Evolutionary conservation across 2,113 vertebrate genomes (phyloP).

Genomic region (Uria lomvia): DNA sequence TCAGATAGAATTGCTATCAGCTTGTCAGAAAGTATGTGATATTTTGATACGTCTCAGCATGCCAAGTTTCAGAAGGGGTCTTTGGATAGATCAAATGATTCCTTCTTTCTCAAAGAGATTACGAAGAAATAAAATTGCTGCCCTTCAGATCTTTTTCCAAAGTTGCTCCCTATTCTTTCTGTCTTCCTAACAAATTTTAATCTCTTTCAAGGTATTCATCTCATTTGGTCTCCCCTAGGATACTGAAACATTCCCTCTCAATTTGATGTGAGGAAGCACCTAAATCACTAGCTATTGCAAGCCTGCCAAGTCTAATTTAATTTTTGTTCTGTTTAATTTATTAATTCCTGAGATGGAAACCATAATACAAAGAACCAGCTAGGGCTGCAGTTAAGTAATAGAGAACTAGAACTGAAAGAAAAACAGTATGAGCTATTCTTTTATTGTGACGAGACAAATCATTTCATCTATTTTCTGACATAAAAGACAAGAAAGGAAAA

Average conservation of each 20-base stretch:
- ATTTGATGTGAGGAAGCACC: conserved; percentile 9
- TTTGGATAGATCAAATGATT: not conserved
- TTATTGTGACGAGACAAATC: conserved; percentile 20
- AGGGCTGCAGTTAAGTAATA: conserved; percentile 8
- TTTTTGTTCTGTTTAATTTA: conserved; percentile 59
- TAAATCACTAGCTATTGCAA: conserved; percentile 38
- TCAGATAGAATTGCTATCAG: not conserved
- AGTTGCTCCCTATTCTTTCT: not conserved
- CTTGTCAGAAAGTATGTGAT: not conserved
- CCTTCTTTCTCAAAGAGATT: not conserved
- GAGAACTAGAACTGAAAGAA: not conserved
- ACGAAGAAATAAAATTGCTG: not conserved
- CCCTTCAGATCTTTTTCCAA: not conserved
- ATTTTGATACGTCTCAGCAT: not conserved
- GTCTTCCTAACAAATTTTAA: conserved; percentile 24
- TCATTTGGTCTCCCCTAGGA: not conserved
- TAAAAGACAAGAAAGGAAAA: conserved; percentile 1
- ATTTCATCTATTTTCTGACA: conserved; percentile 50
- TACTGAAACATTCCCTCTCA: conserved; percentile 13
- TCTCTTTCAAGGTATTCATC: conserved; percentile 38
- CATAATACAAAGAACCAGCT: conserved; percentile 14
- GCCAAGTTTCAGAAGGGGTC: not conserved
- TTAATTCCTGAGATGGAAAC: conserved; percentile 18
- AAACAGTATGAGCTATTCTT: conserved; percentile 19
- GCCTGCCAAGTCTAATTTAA: conserved; percentile 36